Percentiles rank a stretch among this genome's conserved stretches.
Conservation (phyloP, 2,113 vertebrate genomes). For the Bungarus multicinctus region DNA sequence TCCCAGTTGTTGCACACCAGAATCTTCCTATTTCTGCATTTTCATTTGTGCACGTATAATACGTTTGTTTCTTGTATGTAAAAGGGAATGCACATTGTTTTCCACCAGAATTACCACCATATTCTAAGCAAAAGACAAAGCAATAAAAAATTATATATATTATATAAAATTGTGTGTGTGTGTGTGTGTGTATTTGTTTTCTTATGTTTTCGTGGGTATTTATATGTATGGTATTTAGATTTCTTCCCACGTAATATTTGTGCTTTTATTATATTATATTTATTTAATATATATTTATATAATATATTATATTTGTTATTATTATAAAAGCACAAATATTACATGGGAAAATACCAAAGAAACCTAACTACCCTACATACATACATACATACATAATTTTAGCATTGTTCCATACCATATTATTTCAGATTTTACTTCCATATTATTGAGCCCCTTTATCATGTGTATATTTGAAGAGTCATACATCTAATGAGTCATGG, state of each 20-base stretch:
- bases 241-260: too few species aligned
- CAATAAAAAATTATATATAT: not conserved
- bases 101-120: constrained; percentile 17
- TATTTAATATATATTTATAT: too few species aligned
- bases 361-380: too few species aligned
- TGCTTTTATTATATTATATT: too few species aligned
- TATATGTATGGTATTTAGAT: too few species aligned
- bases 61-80: constrained; percentile 60
- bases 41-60: constrained; percentile 72
- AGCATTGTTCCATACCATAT: not conserved
- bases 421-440: not conserved
- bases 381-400: too few species aligned
- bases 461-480: not conserved
- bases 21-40: constrained; percentile 69
- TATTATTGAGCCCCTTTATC: not conserved
- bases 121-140: not conserved
- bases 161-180: too few species aligned
- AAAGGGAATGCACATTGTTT: constrained; percentile 75
- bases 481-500: not conserved
- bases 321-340: too few species aligned
- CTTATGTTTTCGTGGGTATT: too few species aligned
- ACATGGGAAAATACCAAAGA: too few species aligned
- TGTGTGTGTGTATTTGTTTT: too few species aligned
- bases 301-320: too few species aligned
- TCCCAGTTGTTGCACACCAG: constrained; percentile 77